These are phyloP conservation scores for Carduelis carduelis DNA, from an alignment of 2,797 vertebrate species.

Conservation along the genomic window DNA sequence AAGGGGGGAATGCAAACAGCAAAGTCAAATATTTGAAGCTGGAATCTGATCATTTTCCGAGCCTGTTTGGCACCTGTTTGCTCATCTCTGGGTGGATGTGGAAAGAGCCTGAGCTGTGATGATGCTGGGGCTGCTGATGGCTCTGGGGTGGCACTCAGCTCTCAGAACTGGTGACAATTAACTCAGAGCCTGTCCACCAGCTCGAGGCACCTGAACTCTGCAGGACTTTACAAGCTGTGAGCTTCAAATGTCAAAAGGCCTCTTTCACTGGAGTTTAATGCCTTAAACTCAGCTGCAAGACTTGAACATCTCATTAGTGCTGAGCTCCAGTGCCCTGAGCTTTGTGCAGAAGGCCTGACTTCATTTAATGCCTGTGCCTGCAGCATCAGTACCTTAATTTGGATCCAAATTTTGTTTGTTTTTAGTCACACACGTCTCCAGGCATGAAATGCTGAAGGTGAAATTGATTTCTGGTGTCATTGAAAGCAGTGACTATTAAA, in stretches of 20 bases:
- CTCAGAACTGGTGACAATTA: background rate
- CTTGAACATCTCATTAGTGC: background rate
- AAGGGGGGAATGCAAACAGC: background rate
- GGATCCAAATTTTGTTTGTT: background rate
- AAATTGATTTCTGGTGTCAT: background rate
- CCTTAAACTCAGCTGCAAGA: background rate
- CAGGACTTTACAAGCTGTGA: background rate
- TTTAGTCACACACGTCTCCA: background rate
- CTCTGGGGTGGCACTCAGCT: background rate
- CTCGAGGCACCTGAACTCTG: background rate
- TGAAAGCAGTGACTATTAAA: background rate
- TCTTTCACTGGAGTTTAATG: background rate
- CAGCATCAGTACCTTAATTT: background rate
- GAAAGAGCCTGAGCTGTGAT: background rate
- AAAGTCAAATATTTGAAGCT: background rate
- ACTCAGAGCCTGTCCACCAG: background rate
- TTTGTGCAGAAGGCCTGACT: background rate
- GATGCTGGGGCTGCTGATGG: background rate
- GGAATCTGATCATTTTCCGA: background rate
- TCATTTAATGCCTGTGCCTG: background rate
- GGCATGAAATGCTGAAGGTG: background rate
- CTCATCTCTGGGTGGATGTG: background rate
- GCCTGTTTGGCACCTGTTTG: background rate
- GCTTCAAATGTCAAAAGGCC: background rate
- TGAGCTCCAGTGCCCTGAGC: background rate